These are phyloP conservation scores for Dolichoris vasculosae DNA, from an alignment of 1,140 invertebrate genomes.

Conservation along the genomic window DNA sequence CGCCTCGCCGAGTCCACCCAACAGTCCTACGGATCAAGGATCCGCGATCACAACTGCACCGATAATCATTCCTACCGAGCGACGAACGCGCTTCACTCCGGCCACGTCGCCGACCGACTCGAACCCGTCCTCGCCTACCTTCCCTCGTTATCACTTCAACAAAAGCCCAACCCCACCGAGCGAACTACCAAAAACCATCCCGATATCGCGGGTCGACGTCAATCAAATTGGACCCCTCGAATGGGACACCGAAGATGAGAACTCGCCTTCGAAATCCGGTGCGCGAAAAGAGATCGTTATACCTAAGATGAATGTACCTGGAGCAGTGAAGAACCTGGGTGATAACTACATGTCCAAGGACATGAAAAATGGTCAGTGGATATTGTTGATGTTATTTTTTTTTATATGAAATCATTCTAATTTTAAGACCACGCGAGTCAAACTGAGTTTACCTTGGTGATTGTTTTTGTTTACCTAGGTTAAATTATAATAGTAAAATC, in stretches of 20 bases:
- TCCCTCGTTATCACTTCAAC: not conserved
- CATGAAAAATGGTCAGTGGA: slow-evolving; percentile 34
- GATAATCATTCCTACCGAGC: slow-evolving; percentile 42
- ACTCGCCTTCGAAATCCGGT: not conserved
- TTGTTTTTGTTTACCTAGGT: no score
- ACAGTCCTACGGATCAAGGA: slow-evolving; percentile 54
- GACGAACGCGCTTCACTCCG: not conserved
- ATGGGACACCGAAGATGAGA: slow-evolving; percentile 42
- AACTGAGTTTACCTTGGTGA: no score
- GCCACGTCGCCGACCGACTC: not conserved
- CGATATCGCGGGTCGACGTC: slow-evolving; percentile 21
- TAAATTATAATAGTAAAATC: no score
- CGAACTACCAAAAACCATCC: not conserved
- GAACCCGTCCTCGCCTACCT: not conserved
- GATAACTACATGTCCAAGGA: slow-evolving; percentile 55
- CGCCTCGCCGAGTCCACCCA: slow-evolving; percentile 70
- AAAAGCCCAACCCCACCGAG: not conserved
- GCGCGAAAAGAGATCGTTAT: slow-evolving; percentile 54
- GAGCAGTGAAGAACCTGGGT: slow-evolving; percentile 46
- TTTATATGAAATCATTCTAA: no score
- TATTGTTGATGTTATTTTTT: no score
- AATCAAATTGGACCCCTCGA: slow-evolving; percentile 21
- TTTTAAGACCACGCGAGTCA: no score
- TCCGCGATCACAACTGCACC: not conserved
- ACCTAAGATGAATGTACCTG: slow-evolving; percentile 53